Conservation (phyloP, 2,797 vertebrate species). For the Erethizon dorsatum region DNA sequence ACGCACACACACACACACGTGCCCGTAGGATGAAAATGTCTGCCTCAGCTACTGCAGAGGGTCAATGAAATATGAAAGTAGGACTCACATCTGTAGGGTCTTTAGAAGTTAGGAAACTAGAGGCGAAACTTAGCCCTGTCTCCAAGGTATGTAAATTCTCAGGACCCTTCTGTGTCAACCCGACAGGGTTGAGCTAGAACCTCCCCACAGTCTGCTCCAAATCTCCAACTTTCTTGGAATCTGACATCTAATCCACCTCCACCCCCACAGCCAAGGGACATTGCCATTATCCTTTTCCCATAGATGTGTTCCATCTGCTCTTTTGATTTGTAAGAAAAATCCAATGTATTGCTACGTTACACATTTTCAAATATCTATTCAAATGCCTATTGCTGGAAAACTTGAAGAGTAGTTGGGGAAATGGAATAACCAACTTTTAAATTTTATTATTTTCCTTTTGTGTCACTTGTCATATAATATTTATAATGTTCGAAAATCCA, state of each 20-base stretch:
- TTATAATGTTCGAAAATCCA: conserved; percentile 11
- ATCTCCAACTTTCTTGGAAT: not conserved
- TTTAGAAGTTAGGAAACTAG: not conserved
- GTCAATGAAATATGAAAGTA: not conserved
- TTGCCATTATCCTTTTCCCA: not conserved
- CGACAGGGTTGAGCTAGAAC: not conserved
- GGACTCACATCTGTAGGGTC: not conserved
- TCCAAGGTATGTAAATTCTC: not conserved
- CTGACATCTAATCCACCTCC: not conserved
- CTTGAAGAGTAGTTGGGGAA: conserved; percentile 15
- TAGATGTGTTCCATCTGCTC: not conserved
- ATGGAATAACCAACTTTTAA: not conserved
- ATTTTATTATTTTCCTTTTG: conserved; percentile 23
- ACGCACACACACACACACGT: not conserved
- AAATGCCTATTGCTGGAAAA: not conserved
- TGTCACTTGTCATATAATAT: not conserved
- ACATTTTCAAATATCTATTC: conserved; percentile 3
- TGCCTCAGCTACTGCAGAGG: not conserved
- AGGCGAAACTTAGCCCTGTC: not conserved
- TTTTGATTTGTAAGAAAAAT: conserved; percentile 42
- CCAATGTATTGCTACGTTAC: conserved; percentile 15
- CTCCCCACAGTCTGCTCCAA: not conserved
- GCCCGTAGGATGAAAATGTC: not conserved
- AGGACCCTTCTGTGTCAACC: not conserved
- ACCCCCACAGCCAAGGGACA: not conserved